These are phyloP conservation scores for Ispidina lecontei DNA, from an alignment of 2,797 vertebrate species.

Conservation along the genomic window DNA sequence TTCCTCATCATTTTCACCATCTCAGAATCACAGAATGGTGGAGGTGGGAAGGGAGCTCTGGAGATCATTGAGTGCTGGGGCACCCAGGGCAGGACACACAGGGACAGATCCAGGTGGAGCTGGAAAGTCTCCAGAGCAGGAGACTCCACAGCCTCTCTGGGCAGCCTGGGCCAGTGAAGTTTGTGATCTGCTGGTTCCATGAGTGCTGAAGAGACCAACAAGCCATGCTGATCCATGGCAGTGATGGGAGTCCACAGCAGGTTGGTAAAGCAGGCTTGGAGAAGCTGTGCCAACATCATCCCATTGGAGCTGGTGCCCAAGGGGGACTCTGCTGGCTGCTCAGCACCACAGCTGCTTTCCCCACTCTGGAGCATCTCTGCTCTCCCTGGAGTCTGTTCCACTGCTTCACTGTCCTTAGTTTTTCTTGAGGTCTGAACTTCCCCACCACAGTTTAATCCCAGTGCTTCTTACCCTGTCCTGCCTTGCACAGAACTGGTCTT, in stretches of 20 bases:
- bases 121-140: no score
- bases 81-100: no score
- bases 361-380: not conserved
- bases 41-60: no score
- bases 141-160: no score
- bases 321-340: not conserved
- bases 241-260: fast-evolving
- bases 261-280: not conserved
- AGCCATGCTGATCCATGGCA: fast-evolving
- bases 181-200: not conserved
- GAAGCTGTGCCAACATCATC: not conserved
- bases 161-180: no score
- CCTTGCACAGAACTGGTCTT: not conserved
- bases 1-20: not conserved
- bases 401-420: not conserved
- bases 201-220: not conserved
- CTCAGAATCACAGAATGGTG: not conserved
- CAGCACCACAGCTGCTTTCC: not conserved
- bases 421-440: not conserved
- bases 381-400: not conserved
- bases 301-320: fast-evolving
- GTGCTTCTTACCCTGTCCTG: not conserved
- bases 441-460: not conserved
- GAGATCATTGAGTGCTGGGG: no score
- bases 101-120: no score